Conservation (phyloP, 2,888 invertebrate species). For the Cartodere bifasciata region DNA sequence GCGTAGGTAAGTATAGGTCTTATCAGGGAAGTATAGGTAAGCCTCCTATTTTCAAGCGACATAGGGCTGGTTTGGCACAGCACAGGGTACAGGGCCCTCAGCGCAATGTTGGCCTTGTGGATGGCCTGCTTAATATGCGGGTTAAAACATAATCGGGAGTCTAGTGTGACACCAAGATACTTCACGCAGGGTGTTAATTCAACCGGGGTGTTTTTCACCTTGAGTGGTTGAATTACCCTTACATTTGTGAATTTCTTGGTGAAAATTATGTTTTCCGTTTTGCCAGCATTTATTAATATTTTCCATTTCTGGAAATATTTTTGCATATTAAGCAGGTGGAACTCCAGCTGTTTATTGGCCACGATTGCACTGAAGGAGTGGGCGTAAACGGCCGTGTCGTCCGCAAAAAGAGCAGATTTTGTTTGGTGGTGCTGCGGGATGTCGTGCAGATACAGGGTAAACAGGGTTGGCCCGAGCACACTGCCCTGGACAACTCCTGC, state of each 20-base stretch:
- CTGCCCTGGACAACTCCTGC: no score
- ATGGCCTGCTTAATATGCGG: constrained; percentile 10
- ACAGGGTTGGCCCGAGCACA: constrained; percentile 13
- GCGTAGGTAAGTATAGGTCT: constrained; percentile 18
- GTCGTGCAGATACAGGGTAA: constrained; percentile 12
- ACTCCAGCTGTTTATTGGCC: constrained; percentile 8
- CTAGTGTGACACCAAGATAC: constrained; percentile 11
- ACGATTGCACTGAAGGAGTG: constrained; percentile 9
- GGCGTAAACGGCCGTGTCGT: constrained; percentile 14
- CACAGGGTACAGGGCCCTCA: constrained; percentile 7
- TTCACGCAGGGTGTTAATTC: constrained; percentile 6
- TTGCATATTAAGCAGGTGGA: constrained; percentile 8
- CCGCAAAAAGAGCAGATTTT: constrained; percentile 13
- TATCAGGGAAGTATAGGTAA: constrained; percentile 18
- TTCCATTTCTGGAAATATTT: constrained; percentile 12
- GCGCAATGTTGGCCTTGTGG: constrained; percentile 6
- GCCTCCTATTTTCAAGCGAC: constrained; percentile 13
- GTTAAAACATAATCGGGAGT: constrained; percentile 11
- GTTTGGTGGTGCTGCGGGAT: constrained; percentile 11
- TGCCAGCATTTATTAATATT: constrained; percentile 11
- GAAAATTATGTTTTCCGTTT: constrained; percentile 14
- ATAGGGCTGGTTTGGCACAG: constrained; percentile 7
- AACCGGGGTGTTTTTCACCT: constrained; percentile 10
- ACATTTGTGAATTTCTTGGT: constrained; percentile 11
- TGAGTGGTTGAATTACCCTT: constrained; percentile 8